Evolutionary conservation across 2,888 invertebrate species (phyloP), one percentile per base, ranked within the genome.

Genomic region (Euplagia quadripunctaria): DNA sequence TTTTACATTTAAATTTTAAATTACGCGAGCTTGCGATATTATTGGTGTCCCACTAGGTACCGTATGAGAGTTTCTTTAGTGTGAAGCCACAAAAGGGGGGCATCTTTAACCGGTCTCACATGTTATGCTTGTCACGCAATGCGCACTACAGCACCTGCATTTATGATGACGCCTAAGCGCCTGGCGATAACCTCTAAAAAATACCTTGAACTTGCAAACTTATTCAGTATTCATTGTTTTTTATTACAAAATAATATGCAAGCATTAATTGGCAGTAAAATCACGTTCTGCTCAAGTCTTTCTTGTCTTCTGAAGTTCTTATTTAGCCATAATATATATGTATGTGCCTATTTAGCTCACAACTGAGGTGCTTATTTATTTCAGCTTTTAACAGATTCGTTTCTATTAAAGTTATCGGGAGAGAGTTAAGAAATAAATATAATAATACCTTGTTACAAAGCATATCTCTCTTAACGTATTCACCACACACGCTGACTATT

Each of bases 51-150:
- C 84, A 87, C 79, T 85, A 76, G 73, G 83, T 82, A 83, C 81
- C 84, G 84, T 86, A 86, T 84, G 84, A 85, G 86, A 86, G 83
- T 85, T 85, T 85, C 86, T 82, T 83, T 84, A 84, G 86, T 82
- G 82, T 82, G 85, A 80, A 82, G 82, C 85, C 87, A 89, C 85
- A 89, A 91, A 91, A 89, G 89, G 89, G 89, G 87, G 86, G 86
- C 89, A 90, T 92, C 90, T 90, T 88, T 86, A 90, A 91, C 92
- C 91, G 91, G 92, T 92, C 92, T 88, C 86, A 87, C 86, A 90
- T 87, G 89, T 87, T 86, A 94, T 94, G 93, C 93, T 82, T 90
- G 93, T 94, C 95, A 95, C 94, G 95, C 89, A 81, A 83, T 79
- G 79, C 86, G 89, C 64, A 78, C 89, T 82, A 87, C 88, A 89